Evolutionary conservation across 2,888 invertebrate genomes (phyloP).

Genomic region (Cenopis cana): DNA sequence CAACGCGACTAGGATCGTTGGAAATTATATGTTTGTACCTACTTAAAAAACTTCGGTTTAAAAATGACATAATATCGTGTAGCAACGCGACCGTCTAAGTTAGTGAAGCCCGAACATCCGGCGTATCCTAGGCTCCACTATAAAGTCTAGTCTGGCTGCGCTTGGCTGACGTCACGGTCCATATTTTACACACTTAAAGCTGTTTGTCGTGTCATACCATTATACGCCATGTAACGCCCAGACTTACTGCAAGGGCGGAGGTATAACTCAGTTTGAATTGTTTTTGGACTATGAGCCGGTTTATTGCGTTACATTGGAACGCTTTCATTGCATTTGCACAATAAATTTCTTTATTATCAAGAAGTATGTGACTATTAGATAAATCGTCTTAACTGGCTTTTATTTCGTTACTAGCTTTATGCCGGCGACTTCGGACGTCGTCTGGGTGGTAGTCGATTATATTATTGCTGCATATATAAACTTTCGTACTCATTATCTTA

Average conservation of each 20-base stretch:
- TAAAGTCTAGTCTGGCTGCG: conserved; percentile 73
- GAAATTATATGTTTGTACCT: background rate
- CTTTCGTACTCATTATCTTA: no score
- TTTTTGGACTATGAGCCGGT: conserved; percentile 71
- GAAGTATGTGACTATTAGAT: conserved; percentile 64
- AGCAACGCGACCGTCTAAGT: conserved; percentile 52
- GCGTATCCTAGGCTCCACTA: conserved; percentile 68
- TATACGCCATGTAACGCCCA: conserved; percentile 81
- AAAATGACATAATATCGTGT: conserved; percentile 42
- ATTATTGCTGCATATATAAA: no score
- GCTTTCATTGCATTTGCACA: conserved; percentile 68
- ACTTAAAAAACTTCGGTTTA: background rate
- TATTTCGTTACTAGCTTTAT: conserved; percentile 40
- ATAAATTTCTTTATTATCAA: conserved; percentile 67
- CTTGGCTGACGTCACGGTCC: conserved; percentile 78
- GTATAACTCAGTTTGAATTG: conserved; percentile 82
- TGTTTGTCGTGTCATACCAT: conserved; percentile 85
- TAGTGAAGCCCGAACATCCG: conserved; percentile 63
- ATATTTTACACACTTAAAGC: conserved; percentile 85
- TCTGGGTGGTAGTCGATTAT: no score
- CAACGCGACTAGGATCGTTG: background rate
- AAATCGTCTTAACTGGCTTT: conserved; percentile 57
- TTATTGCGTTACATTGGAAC: conserved; percentile 73
- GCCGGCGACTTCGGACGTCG: no score
- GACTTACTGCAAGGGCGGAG: conserved; percentile 78